Percentiles rank a stretch among this genome's conserved stretches.
Evolutionary conservation across 2,888 invertebrate species (phyloP).

Genomic region (Dolichopus griseipennis): DNA sequence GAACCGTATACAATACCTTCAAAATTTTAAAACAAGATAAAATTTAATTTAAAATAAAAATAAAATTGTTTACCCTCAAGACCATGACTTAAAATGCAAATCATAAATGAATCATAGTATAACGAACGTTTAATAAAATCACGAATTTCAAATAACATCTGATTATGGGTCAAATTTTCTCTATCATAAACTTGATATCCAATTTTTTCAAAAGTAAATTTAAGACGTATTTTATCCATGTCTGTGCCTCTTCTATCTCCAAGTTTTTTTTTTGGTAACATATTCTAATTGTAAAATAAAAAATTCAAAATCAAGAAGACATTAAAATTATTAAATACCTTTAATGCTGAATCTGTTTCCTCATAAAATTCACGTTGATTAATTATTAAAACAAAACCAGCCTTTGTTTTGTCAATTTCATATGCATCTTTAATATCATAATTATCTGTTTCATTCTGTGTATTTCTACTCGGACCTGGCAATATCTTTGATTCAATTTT

Average conservation of each 20-base stretch:
- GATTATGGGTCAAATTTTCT: conserved; percentile 31
- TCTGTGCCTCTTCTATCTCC: conserved; percentile 33
- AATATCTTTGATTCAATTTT: not conserved
- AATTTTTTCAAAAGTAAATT: conserved; percentile 29
- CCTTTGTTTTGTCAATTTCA: conserved; percentile 26
- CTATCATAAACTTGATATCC: conserved; percentile 31
- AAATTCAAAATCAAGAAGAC: conserved; percentile 9
- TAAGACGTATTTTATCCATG: conserved; percentile 29
- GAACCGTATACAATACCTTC: conserved; percentile 46
- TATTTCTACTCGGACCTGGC: not conserved
- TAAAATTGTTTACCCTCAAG: conserved; percentile 28
- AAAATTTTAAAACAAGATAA: conserved; percentile 2
- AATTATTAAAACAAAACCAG: conserved; percentile 37
- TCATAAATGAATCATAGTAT: conserved; percentile 35
- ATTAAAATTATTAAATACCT: conserved; percentile 23
- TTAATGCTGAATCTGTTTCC: conserved; percentile 26
- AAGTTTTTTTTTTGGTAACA: conserved; percentile 26
- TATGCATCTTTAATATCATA: conserved; percentile 22
- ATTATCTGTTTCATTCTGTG: not conserved
- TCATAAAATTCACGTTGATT: conserved; percentile 34
- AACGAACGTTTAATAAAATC: conserved; percentile 29
- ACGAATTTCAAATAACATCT: conserved; percentile 29
- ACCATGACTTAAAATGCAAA: conserved; percentile 40
- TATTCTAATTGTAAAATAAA: conserved; percentile 21
- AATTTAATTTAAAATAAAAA: too few species aligned